Percentiles rank a stretch among this genome's conserved stretches.
phyloP scores from a whole-genome alignment of 2,888 invertebrate genomes.

The Elmis aenea region DNA sequence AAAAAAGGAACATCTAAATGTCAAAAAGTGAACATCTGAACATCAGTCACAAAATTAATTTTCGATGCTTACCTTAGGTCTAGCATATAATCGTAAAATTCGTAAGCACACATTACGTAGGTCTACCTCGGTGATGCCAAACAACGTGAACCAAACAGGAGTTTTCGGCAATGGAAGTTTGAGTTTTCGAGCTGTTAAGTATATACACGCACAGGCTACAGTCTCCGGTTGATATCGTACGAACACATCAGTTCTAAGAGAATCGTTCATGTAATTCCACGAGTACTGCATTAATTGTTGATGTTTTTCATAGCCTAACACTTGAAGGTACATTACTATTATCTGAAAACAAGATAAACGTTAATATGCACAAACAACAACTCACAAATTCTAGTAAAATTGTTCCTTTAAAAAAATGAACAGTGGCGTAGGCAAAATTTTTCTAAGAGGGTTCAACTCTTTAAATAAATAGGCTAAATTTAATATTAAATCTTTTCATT shows the following conservation, averaged over 20 bases:
- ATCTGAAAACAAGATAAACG: conserved; percentile 47
- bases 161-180: conserved; percentile 79
- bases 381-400: too few relatives aligned
- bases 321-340: conserved; percentile 92
- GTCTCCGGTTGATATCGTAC: conserved; percentile 94
- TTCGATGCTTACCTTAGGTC: conserved; percentile 77
- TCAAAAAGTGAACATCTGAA: too few relatives aligned
- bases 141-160: conserved; percentile 87
- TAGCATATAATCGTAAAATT: conserved; percentile 78
- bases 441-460: too few relatives aligned
- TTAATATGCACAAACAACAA: too few relatives aligned
- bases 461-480: too few relatives aligned
- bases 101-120: conserved; percentile 78
- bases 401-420: too few relatives aligned
- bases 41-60: too few relatives aligned
- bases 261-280: conserved; percentile 99
- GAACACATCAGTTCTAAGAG: conserved; percentile 93
- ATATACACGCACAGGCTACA: conserved; percentile 99
- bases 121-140: conserved; percentile 76
- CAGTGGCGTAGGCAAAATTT: too few relatives aligned
- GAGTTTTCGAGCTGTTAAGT: conserved; percentile 85
- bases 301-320: conserved; percentile 83
- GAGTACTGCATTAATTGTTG: conserved; percentile 89
- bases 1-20: too few relatives aligned
- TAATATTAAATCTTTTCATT: too few relatives aligned